Evolutionary conservation across 2,113 vertebrate species (phyloP).

Genomic region (Triplophysa siluroides): DNA sequence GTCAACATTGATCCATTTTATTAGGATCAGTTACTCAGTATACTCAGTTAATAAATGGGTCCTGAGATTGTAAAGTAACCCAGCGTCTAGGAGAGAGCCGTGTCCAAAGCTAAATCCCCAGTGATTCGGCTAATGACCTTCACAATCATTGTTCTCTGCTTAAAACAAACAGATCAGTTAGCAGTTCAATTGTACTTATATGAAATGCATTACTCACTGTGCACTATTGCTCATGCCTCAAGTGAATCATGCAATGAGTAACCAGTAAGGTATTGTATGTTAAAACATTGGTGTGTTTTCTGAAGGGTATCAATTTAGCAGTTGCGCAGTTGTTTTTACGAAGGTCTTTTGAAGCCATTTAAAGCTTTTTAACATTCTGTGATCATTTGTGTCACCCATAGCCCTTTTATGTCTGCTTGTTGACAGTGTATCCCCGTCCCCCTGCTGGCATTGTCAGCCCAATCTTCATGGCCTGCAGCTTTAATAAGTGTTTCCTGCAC

Average conservation of each 20-base stretch:
- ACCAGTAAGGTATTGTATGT: not conserved
- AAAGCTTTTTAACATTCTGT: too few relatives aligned
- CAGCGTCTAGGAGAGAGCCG: not conserved
- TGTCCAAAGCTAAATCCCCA: not conserved
- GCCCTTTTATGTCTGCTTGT: not conserved
- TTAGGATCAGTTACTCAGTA: slow-evolving; percentile 33
- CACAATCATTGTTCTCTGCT: not conserved
- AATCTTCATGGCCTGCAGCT: slow-evolving; percentile 35
- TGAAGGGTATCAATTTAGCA: not conserved
- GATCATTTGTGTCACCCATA: not conserved
- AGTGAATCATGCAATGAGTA: not conserved
- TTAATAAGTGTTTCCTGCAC: slow-evolving; percentile 23
- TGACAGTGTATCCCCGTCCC: slow-evolving; percentile 10
- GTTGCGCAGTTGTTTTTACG: too few relatives aligned
- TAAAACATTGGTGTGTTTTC: not conserved
- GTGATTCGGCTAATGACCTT: slow-evolving; percentile 16
- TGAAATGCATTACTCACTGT: not conserved
- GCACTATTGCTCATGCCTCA: not conserved
- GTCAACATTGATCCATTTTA: slow-evolving; percentile 32
- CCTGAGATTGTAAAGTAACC: slow-evolving; percentile 24
- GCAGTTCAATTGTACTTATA: not conserved
- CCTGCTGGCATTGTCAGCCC: slow-evolving; percentile 40
- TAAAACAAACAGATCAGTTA: slow-evolving; percentile 5
- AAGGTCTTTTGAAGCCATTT: too few relatives aligned
- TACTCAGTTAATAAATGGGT: slow-evolving; percentile 34